Evolutionary conservation across 2,888 invertebrate species (phyloP).

Genomic region (Epirrita christyi): DNA sequence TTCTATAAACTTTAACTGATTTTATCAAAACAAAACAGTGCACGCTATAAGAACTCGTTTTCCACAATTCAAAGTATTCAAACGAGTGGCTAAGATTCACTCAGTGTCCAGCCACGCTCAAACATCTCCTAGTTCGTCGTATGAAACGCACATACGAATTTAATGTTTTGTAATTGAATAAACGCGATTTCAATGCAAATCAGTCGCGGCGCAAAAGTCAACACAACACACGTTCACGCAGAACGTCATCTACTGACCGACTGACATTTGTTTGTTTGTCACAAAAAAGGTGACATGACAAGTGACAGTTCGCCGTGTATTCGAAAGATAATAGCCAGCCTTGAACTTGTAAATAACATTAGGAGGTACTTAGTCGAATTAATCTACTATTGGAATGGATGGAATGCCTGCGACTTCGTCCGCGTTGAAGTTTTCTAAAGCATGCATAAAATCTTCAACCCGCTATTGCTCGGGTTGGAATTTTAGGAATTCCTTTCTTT

Average conservation of each 20-base stretch:
- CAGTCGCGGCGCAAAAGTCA: constrained; percentile 54
- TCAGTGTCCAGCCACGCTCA: constrained; percentile 58
- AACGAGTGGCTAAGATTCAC: constrained; percentile 51
- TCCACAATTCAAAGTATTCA: constrained; percentile 52
- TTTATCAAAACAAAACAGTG: constrained; percentile 62
- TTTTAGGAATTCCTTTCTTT: too few species aligned
- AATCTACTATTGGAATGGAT: too few species aligned
- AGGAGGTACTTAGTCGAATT: too few species aligned
- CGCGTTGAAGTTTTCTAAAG: too few species aligned
- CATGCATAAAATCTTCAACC: too few species aligned
- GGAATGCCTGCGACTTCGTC: too few species aligned
- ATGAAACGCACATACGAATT: constrained; percentile 59
- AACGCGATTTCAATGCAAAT: constrained; percentile 75
- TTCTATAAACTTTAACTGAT: constrained; percentile 54
- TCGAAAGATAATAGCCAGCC: constrained; percentile 30
- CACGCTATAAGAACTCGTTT: constrained; percentile 43
- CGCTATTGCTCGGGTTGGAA: too few species aligned
- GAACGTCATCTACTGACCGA: constrained; percentile 69
- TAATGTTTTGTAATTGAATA: constrained; percentile 77
- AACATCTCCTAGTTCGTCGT: constrained; percentile 59
- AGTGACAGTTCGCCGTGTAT: constrained; percentile 51
- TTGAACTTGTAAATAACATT: constrained; percentile 51
- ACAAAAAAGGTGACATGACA: constrained; percentile 55
- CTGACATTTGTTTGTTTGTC: constrained; percentile 55
- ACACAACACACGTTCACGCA: constrained; percentile 66